A percentile compares a stretch with the other conserved stretches of the same genome.
Evolutionary conservation across 2,797 vertebrate species (phyloP).

Genomic region (Enteromius argenteus): DNA sequence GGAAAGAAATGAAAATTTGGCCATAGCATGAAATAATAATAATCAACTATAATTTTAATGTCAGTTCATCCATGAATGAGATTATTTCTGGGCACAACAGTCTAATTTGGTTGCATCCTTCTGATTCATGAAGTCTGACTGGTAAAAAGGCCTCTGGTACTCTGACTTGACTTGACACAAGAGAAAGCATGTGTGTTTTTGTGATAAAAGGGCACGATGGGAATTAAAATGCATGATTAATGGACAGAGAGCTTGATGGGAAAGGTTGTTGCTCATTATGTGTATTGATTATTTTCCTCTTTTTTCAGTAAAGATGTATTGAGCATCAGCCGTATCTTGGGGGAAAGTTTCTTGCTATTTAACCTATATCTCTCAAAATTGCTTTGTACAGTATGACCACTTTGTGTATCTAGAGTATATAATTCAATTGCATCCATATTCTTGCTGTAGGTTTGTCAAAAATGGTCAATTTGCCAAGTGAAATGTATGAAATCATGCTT

Average conservation of each 20-base stretch:
- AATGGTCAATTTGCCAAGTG: neutral
- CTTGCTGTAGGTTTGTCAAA: neutral
- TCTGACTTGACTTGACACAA: conserved; percentile 24
- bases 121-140: neutral
- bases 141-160: neutral
- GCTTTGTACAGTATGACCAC: neutral
- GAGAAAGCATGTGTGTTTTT: conserved; percentile 10
- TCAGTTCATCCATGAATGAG: neutral
- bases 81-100: neutral
- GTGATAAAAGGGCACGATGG: conserved; percentile 26
- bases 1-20: neutral
- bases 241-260: conserved; percentile 23
- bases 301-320: neutral
- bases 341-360: neutral
- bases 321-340: neutral
- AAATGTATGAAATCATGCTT: neutral
- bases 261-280: conserved; percentile 40
- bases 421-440: neutral
- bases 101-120: conserved; percentile 16
- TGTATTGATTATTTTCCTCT: conserved; percentile 35
- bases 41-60: neutral
- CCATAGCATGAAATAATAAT: neutral
- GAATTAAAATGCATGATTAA: conserved; percentile 38
- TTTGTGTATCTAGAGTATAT: neutral
- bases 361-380: neutral